phyloP scores from a whole-genome alignment of 2,113 vertebrate genomes.

The Tragulus kanchil region DNA sequence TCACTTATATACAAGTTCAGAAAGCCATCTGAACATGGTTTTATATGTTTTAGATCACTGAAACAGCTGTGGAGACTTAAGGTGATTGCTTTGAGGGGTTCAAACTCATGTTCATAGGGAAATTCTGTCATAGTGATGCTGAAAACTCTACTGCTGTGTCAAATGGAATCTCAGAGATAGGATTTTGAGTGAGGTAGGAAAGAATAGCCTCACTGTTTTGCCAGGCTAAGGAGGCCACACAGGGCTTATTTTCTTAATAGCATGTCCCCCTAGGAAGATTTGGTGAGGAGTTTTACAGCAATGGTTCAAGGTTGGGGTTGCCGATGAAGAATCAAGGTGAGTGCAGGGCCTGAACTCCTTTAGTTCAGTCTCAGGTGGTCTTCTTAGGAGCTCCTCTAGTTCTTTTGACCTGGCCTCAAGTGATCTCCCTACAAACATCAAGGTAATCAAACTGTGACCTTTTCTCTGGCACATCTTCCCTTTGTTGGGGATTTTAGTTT shows the following conservation, averaged over 20 bases:
- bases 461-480: background rate
- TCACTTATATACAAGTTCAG: background rate
- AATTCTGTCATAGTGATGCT: background rate
- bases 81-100: background rate
- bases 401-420: too few relatives aligned
- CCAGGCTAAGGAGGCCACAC: background rate
- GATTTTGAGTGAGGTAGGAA: background rate
- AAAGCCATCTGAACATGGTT: background rate
- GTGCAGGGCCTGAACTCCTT: background rate
- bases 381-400: background rate
- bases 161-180: background rate
- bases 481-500: background rate
- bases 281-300: background rate
- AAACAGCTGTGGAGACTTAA: background rate
- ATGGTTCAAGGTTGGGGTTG: background rate
- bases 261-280: background rate
- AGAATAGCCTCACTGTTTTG: background rate
- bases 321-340: background rate
- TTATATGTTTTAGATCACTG: background rate
- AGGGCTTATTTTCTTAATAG: background rate
- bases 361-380: background rate
- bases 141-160: background rate
- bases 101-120: conserved; percentile 44
- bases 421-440: too few relatives aligned
- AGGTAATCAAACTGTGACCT: too few relatives aligned